A percentile compares a stretch with the other conserved stretches of the same genome.
Conservation (phyloP, 2,888 invertebrate species). For the Athrips mouffetella region DNA sequence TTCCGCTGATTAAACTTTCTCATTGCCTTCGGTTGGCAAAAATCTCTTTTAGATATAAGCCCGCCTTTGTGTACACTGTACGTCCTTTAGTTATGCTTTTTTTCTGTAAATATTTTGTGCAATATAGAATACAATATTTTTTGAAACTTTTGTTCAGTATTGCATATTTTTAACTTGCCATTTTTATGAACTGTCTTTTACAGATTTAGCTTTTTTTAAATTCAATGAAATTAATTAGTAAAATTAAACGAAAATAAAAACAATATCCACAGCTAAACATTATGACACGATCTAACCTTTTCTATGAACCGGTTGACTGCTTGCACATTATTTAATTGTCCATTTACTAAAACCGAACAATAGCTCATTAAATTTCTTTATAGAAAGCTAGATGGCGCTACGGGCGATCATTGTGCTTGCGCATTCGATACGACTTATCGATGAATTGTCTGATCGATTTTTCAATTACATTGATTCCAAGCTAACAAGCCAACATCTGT, state of each 20-base stretch:
- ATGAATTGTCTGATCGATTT: conserved; percentile 45
- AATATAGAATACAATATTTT: no score
- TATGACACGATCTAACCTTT: background rate
- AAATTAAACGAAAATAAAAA: background rate
- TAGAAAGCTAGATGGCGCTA: conserved; percentile 63
- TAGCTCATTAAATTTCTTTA: conserved; percentile 69
- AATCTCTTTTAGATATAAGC: no score
- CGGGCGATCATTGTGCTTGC: conserved; percentile 67
- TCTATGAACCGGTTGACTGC: background rate
- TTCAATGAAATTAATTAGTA: no score
- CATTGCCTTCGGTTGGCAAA: no score
- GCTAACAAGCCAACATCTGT: conserved; percentile 75
- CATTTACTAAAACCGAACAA: conserved; percentile 61
- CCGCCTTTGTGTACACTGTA: no score
- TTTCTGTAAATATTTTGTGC: no score
- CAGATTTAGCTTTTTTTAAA: no score
- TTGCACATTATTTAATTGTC: conserved; percentile 46
- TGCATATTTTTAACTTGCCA: no score
- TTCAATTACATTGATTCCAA: conserved; percentile 69
- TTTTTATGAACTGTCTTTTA: no score
- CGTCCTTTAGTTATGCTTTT: no score
- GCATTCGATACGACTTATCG: conserved; percentile 53
- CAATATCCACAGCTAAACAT: background rate
- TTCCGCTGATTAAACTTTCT: no score
- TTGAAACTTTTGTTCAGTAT: no score